These are phyloP conservation scores for Sprattus sprattus DNA, from an alignment of 2,113 vertebrate genomes.

Conservation along the genomic window DNA sequence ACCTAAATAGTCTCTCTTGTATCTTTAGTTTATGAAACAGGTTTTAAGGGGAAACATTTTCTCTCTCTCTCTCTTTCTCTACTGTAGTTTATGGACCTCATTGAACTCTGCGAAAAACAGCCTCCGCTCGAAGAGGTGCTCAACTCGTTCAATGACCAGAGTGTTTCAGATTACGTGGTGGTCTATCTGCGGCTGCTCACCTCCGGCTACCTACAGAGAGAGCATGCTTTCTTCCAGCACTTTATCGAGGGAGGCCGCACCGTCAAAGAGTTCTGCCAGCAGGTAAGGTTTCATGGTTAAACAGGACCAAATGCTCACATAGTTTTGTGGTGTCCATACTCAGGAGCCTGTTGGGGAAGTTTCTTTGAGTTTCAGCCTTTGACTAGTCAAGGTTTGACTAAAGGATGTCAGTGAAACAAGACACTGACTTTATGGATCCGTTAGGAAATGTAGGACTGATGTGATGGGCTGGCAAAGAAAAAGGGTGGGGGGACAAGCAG, in stretches of 20 bases:
- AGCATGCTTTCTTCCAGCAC: conserved; percentile 89
- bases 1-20: no score
- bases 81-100: conserved; percentile 89
- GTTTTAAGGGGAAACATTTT: background rate
- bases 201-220: conserved; percentile 88
- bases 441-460: background rate
- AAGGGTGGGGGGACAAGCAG: background rate
- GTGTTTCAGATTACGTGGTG: conserved; percentile 90
- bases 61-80: background rate
- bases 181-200: conserved; percentile 93
- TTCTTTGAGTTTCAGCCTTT: background rate
- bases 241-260: conserved; percentile 93
- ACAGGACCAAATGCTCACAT: background rate
- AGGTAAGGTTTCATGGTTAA: conserved; percentile 65
- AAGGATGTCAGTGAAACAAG: background rate
- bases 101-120: conserved; percentile 87
- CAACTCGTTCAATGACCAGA: conserved; percentile 90
- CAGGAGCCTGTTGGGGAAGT: background rate
- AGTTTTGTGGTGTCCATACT: background rate
- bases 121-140: conserved; percentile 79
- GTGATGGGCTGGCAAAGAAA: background rate
- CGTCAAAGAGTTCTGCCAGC: conserved; percentile 91
- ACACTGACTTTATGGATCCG: no score
- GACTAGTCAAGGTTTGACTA: background rate
- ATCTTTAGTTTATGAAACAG: background rate